Evolutionary conservation across 1,140 invertebrate species (phyloP), one percentile per base, ranked within the genome.

Genomic region (Achatina immaculata): DNA sequence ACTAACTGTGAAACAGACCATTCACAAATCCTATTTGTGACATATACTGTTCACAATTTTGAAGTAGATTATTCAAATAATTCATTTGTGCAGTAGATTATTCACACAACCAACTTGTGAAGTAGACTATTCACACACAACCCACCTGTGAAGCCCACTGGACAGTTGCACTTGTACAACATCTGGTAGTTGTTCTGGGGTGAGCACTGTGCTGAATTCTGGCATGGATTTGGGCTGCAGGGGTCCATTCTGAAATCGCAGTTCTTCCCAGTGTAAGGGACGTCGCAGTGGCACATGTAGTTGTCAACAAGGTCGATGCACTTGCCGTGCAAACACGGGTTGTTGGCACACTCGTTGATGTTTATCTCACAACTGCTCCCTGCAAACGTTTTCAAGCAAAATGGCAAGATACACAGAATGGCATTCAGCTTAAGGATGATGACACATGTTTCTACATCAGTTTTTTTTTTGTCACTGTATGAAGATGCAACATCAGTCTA

Each of bases 291-390:
- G 83, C 90, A 91, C 55, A 69, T 81, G 82, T 89, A 91, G 80
- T 83, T 84, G 68, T 89, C 85, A 28, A 87, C 81, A 40, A 82
- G 58, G 82, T 98, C 97, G 66, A 96, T 94, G 89, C 97, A 99
- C 4, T 95, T 96, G 0, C 96, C 96, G 89, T 98, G 97, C 73
- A 95, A 93, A 90, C 97, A 99, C 0, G 97, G 97, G 90, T 96
- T 95, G 62, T 95, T 96, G 83, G 95, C 95, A 91, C 97, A 99
- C 89, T 99, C 97, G 90, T 99, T 96, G 89, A 98, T 96, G 92
- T 91, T 98, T 95, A 0, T 94, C 76, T 91, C 87, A 85, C 88
- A 91, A 75, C 94, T 95, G 28, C 90, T 82, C 24, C 96, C 96
- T 45, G 93, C 93, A n/a, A n/a, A n/a, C n/a, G n/a, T n/a, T n/a